Base-by-base conservation (phyloP, 2,113 vertebrate species). In the Microtus richardsoni region DNA sequence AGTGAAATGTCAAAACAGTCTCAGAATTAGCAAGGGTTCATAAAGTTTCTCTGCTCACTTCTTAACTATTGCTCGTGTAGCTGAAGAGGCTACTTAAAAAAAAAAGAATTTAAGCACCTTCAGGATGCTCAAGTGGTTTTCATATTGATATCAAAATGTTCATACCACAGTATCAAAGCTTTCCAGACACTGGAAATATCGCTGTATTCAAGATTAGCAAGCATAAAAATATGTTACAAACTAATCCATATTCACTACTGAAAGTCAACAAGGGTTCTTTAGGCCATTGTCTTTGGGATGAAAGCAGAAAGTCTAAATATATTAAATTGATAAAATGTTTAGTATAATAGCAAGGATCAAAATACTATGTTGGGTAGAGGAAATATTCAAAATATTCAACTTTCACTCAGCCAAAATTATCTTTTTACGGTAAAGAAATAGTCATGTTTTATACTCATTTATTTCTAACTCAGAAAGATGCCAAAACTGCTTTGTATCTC, bases 391-490 rank as follows among this genome's bases (percentile, higher is more conserved):
- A 77, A 79, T 79, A 39, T 9, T 49, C 74, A 44, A 19, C 26
- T 91, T 84, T 78, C 1, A 22, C 2, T 39, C 41, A 58, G 10
- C n/a, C 3, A 64, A 60, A 0, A 74, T 3, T 2, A 58, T 78
- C 17, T 78, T 80, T 86, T 21, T 68, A 28, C 39, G 0, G 3
- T 52, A 13, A 52, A 85, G 24, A 85, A 80, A 77, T 86, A 19
- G 17, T 26, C 10, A 8, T 64, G 5, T 88, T 85, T 91, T 82
- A 1, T 60, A 62, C 75, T 85, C 95, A 79, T n/a, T 78, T 44
- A 84, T 91, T 80, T 64, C 16, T 91, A 26, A 90, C 39, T 78
- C 87, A 28, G 21, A 96, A 95, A 89, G 19, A 75, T 88, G 5
- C 58, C 19, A 89, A 22, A 8, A 54, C 22, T 90, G 19, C 21